Percentiles rank a stretch among this genome's conserved stretches.
These are phyloP conservation scores for Phymorhynchus buccinoides DNA, from an alignment of 1,140 invertebrate genomes.

Conservation along the genomic window DNA sequence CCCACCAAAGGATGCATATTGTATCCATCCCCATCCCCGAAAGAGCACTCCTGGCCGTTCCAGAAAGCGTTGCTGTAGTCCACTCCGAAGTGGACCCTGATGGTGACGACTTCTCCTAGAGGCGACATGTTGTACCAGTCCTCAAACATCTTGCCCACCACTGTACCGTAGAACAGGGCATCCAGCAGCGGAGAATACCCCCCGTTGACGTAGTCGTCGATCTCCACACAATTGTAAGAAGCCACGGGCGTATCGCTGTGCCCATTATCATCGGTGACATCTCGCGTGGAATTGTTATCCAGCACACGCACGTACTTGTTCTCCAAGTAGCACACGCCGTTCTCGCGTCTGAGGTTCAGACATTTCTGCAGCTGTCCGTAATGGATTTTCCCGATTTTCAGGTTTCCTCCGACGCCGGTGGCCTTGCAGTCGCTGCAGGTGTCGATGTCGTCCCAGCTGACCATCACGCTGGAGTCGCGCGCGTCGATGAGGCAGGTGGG, in stretches of 20 bases:
- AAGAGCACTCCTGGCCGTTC: constrained; percentile 47
- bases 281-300: constrained; percentile 39
- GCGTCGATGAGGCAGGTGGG: constrained; percentile 50
- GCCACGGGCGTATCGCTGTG: constrained; percentile 36
- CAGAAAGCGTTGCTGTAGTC: constrained; percentile 49
- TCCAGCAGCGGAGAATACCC: constrained; percentile 56
- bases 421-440: constrained; percentile 39
- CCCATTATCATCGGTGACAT: neutral
- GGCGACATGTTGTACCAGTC: constrained; percentile 48
- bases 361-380: constrained; percentile 49
- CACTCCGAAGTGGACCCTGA: constrained; percentile 54
- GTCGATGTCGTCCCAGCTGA: constrained; percentile 42
- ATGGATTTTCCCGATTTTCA: constrained; percentile 49
- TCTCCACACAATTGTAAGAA: constrained; percentile 42
- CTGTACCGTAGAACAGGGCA: constrained; percentile 54
- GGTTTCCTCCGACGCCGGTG: constrained; percentile 52
- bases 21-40: constrained; percentile 50
- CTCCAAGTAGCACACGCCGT: constrained; percentile 47
- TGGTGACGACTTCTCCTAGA: constrained; percentile 38
- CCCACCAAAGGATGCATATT: constrained; percentile 49
- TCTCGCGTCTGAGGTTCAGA: constrained; percentile 35
- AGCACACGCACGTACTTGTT: constrained; percentile 55
- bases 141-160: constrained; percentile 54
- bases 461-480: constrained; percentile 38
- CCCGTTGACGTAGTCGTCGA: constrained; percentile 53